A percentile compares a stretch with the other conserved stretches of the same genome.
Evolutionary conservation across 2,797 vertebrate genomes (phyloP).

Genomic region (Hybognathus amarus): DNA sequence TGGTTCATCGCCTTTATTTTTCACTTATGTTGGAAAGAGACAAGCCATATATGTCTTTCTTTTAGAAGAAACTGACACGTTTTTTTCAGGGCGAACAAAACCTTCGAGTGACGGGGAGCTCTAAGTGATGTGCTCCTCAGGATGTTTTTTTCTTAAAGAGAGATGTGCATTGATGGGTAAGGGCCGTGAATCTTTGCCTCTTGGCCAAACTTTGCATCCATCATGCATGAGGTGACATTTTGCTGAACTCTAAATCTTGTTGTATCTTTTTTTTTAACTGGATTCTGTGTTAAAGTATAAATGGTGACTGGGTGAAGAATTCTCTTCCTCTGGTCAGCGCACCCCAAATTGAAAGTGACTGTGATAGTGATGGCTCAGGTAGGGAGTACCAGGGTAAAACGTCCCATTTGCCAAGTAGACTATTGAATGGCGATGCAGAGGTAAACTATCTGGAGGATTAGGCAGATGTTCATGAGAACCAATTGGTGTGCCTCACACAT

Average conservation of each 20-base stretch:
- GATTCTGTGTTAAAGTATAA: constrained; percentile 22
- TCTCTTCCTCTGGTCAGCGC: too few relatives aligned
- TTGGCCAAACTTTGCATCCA: constrained; percentile 15
- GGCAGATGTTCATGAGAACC: too few relatives aligned
- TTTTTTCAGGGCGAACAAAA: background rate
- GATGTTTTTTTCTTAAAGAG: constrained; percentile 12
- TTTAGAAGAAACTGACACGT: background rate
- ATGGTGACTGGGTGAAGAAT: constrained; percentile 3
- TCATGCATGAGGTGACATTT: constrained; percentile 24
- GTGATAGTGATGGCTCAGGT: too few relatives aligned
- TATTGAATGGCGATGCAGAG: too few relatives aligned
- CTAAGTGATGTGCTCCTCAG: background rate
- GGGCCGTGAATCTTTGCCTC: background rate
- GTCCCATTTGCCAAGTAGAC: too few relatives aligned
- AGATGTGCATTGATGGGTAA: constrained; percentile 23
- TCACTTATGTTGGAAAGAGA: background rate
- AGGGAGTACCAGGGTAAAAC: too few relatives aligned
- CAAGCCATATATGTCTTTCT: background rate
- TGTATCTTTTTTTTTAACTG: background rate
- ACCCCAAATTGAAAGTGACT: too few relatives aligned
- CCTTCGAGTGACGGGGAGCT: background rate
- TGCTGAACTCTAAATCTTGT: constrained; percentile 12
- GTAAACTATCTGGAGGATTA: too few relatives aligned
- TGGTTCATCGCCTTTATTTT: background rate
- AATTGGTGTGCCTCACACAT: too few relatives aligned